phyloP scores from a whole-genome alignment of 53 echinoderm and acorn worm genomes.

The Holothuria scabra region DNA sequence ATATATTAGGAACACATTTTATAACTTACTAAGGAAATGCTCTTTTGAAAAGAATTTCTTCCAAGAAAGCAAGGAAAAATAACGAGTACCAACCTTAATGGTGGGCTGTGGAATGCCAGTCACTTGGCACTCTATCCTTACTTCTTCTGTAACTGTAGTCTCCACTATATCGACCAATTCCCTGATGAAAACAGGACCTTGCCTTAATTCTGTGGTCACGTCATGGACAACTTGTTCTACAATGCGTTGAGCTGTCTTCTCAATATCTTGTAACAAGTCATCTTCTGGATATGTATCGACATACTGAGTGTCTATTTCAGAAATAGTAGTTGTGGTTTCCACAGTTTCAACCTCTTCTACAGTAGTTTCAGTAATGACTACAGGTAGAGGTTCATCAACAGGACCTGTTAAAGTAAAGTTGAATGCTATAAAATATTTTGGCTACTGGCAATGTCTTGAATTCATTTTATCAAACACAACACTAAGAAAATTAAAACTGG shows the following conservation, averaged over 20 bases:
- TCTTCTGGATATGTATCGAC: conserved; percentile 47
- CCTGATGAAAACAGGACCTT: conserved; percentile 77
- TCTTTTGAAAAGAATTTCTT: too few relatives aligned
- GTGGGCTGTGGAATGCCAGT: conserved; percentile 80
- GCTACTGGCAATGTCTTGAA: too few relatives aligned
- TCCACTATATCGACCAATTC: conserved; percentile 59
- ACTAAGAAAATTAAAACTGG: too few relatives aligned
- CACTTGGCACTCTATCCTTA: conserved; percentile 89
- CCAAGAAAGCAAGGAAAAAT: too few relatives aligned
- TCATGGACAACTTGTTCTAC: conserved; percentile 60
- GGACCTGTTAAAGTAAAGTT: not conserved
- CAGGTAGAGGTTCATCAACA: conserved; percentile 42
- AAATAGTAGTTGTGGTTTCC: conserved; percentile 59
- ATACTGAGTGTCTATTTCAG: conserved; percentile 45
- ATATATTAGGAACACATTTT: too few relatives aligned
- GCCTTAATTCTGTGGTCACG: conserved; percentile 54
- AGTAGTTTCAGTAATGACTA: conserved; percentile 49
- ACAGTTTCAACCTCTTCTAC: conserved; percentile 62
- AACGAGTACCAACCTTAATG: conserved; percentile 33
- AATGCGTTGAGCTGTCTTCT: conserved; percentile 66
- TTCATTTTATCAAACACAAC: too few relatives aligned
- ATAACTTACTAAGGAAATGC: too few relatives aligned
- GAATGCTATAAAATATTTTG: too few relatives aligned
- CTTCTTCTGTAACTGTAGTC: conserved; percentile 68
- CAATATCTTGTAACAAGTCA: conserved; percentile 55